Percentiles rank a stretch among this genome's conserved stretches.
These are phyloP conservation scores for Eulacestoma nigropectus DNA, from an alignment of 2,113 vertebrate species.

Conservation along the genomic window DNA sequence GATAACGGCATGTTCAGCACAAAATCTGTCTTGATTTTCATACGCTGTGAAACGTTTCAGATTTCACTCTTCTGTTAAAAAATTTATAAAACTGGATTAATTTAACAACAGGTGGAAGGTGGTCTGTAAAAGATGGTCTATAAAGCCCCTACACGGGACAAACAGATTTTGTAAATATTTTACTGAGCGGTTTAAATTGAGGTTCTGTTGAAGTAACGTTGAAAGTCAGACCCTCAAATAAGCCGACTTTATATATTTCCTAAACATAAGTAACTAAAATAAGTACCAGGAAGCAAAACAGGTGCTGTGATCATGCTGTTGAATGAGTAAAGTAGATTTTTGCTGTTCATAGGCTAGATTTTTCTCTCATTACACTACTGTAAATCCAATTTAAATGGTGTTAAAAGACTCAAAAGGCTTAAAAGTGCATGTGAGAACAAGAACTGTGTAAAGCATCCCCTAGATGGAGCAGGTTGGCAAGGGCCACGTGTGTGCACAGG, in stretches of 20 bases:
- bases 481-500: not conserved
- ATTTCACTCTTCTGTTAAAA: not conserved
- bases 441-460: not conserved
- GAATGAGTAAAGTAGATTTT: not conserved
- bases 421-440: not conserved
- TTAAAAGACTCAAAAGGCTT: not conserved
- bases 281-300: not conserved
- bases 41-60: fast-evolving
- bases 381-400: not conserved
- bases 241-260: not conserved
- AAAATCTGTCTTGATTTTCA: not conserved
- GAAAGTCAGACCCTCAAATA: not conserved
- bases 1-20: not conserved
- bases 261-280: not conserved
- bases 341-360: not conserved
- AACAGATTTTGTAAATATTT: not conserved
- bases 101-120: not conserved
- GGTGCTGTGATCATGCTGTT: not conserved
- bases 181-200: not conserved
- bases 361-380: not conserved
- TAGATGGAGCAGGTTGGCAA: slow-evolving; percentile 49
- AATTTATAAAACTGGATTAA: not conserved
- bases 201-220: not conserved
- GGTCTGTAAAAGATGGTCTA: not conserved
- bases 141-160: not conserved